Evolutionary conservation across 2,888 invertebrate genomes (phyloP).

Genomic region (Microchrysa polita): DNA sequence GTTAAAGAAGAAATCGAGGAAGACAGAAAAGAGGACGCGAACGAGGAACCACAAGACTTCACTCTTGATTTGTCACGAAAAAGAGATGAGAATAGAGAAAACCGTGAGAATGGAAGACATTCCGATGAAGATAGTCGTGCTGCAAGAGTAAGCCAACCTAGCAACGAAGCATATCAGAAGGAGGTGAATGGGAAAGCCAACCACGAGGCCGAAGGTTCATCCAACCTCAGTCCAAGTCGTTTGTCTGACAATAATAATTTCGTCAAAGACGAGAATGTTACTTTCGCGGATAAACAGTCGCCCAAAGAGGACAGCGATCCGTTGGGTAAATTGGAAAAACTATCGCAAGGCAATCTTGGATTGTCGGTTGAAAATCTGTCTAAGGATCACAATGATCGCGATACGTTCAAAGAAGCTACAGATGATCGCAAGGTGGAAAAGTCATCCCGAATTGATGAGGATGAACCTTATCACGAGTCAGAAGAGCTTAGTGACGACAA

Average conservation of each 20-base stretch:
- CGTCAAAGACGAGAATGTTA: neutral
- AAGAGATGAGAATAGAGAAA: constrained; percentile 34
- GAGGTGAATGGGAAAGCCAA: neutral
- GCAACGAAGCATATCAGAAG: neutral
- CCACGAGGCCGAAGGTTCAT: neutral
- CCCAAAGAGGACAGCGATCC: constrained; percentile 64
- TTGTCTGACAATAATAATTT: constrained; percentile 24
- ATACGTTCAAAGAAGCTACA: neutral
- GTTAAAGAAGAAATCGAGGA: constrained; percentile 39
- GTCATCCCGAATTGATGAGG: constrained; percentile 67
- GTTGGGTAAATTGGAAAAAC: constrained; percentile 79
- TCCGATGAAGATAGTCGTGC: neutral
- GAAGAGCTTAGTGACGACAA: constrained; percentile 74
- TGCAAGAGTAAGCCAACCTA: neutral
- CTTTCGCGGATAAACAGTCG: neutral
- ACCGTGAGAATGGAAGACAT: neutral
- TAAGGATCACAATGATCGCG: neutral
- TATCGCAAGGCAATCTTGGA: constrained; percentile 81
- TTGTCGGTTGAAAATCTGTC: constrained; percentile 10
- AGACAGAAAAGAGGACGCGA: constrained; percentile 16
- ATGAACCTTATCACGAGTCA: constrained; percentile 65
- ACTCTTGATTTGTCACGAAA: constrained; percentile 52
- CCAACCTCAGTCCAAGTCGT: neutral
- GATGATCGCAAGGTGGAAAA: constrained; percentile 69
- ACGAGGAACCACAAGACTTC: constrained; percentile 49